Conservation (phyloP, 2,888 invertebrate genomes). For the Leptinotarsa tumamoca region DNA sequence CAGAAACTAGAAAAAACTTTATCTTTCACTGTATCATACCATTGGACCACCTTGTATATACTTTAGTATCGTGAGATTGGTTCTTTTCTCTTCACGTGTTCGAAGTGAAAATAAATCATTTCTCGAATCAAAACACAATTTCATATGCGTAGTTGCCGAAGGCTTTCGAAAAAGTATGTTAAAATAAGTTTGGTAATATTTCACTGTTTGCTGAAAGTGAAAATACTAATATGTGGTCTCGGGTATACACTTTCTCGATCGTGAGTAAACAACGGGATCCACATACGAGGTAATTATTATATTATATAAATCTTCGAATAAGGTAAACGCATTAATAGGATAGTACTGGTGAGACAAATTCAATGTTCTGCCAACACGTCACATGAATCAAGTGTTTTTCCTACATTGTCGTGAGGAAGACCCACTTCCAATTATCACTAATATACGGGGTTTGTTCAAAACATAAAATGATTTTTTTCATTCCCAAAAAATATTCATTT, state of each 20-base stretch:
- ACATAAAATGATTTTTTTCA: too few relatives aligned
- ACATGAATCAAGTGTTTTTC: too few relatives aligned
- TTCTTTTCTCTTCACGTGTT: constrained; percentile 6
- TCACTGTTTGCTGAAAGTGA: constrained; percentile 4
- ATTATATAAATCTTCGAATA: neutral
- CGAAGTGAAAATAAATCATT: neutral
- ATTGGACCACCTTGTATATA: neutral
- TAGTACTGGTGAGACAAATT: too few relatives aligned
- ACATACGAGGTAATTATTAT: neutral
- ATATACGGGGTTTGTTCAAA: too few relatives aligned
- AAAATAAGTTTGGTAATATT: constrained; percentile 11
- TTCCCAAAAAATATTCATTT: too few relatives aligned
- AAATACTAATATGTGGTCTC: neutral
- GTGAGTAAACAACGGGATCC: neutral
- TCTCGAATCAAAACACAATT: neutral
- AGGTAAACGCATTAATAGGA: too few relatives aligned
- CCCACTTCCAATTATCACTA: too few relatives aligned
- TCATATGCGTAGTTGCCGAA: neutral
- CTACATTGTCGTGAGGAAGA: too few relatives aligned
- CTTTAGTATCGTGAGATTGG: neutral
- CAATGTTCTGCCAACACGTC: too few relatives aligned
- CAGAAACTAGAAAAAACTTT: too few relatives aligned
- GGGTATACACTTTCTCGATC: neutral
- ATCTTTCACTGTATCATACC: too few relatives aligned
- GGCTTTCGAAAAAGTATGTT: neutral